phyloP scores from a whole-genome alignment of 2,888 invertebrate species.

The Gisinianus flammeolus region DNA sequence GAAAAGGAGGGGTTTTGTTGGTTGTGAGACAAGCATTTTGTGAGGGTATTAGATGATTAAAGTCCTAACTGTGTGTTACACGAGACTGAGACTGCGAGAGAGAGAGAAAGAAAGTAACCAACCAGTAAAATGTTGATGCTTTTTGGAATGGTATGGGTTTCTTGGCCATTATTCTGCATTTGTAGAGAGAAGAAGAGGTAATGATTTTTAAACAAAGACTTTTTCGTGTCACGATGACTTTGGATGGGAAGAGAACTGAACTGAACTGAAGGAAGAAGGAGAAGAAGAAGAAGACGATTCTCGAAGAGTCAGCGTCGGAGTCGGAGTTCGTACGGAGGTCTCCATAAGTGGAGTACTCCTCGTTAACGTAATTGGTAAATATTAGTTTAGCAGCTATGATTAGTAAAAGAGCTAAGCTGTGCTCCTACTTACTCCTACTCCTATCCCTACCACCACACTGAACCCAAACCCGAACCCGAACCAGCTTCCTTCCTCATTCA shows the following conservation, averaged over 20 bases:
- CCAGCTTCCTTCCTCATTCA: neutral
- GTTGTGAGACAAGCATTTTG: too few relatives aligned
- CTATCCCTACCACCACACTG: neutral
- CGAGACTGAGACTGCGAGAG: neutral
- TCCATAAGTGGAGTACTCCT: constrained; percentile 41
- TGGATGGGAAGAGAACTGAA: constrained; percentile 8
- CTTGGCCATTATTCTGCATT: constrained; percentile 30
- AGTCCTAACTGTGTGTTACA: constrained; percentile 14
- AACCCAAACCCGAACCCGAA: neutral
- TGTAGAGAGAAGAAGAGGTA: constrained; percentile 28
- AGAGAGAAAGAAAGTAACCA: neutral
- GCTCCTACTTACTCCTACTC: neutral
- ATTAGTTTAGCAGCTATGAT: constrained; percentile 41
- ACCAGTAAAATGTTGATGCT: too few relatives aligned
- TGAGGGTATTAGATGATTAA: constrained; percentile 25
- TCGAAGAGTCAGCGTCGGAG: neutral
- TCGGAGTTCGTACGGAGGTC: constrained; percentile 47
- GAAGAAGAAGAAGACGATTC: neutral
- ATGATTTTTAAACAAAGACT: constrained; percentile 47
- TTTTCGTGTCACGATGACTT: constrained; percentile 31
- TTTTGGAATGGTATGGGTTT: constrained; percentile 28
- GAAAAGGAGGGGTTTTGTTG: neutral
- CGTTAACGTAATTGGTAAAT: constrained; percentile 58
- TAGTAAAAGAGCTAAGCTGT: constrained; percentile 46
- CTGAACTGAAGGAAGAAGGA: neutral